Base-by-base conservation (phyloP, 2,797 vertebrate species). In the Sebastolobus alascanus region DNA sequence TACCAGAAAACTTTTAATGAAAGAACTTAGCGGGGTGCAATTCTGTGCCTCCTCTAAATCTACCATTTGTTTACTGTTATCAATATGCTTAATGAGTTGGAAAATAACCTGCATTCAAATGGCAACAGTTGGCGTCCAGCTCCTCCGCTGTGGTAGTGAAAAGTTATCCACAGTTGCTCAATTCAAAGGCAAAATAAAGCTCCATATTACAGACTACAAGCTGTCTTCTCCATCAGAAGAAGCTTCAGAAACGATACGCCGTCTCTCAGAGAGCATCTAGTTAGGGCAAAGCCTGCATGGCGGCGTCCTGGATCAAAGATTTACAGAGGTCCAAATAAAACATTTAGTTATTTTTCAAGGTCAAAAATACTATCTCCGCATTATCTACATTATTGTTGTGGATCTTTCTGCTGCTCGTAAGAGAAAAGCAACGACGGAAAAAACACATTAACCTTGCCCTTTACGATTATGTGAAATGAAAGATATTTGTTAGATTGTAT, bases 81-180 rank as follows among this genome's bases (percentile, higher is more conserved):
- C 87, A 87, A 86, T 88, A 84, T 79, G 79, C 60, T 78, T 86
- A 88, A 89, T 93, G 85, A 88, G 73, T 75, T 90, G 87, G 87
- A 91, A 90, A 90, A 92, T 90, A 84, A 84, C 74, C 79, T 90
- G 69, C 80, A 75, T 89, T 88, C 72, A 86, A 84, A 90, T 73
- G 46, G 73, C 74, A 87, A 84, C 78, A 73, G 84, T 86, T 86
- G 83, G 80, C 84, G 85, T 90, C 85, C 87, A 72, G 75, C 60
- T 82, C 35, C 80, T 90, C 70, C 66, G 79, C 61, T 77, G 82
- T 56, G 37, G 73, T 58, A 22, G 59, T 73, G 85, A 68, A 88
- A 84, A 89, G 76, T 82, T 78, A 83, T 83, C 85, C 80, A 73
- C 74, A 60, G 79, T 87, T 80, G 67, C 83, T 84, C 75, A 73